phyloP scores from a whole-genome alignment of 1,140 invertebrate species.

The Diprion similis region DNA sequence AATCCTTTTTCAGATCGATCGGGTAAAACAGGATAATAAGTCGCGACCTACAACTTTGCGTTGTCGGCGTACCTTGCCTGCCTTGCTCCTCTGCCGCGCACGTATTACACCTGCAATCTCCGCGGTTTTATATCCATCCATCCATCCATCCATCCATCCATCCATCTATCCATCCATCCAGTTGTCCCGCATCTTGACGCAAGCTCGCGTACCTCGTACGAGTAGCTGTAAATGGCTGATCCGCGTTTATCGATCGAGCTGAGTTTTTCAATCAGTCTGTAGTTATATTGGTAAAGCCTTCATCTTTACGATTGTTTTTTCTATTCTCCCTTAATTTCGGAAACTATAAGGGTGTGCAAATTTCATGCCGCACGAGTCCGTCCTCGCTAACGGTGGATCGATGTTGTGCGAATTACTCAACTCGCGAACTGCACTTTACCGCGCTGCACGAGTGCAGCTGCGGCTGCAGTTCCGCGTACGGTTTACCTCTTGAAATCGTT shows the following conservation, averaged over 20 bases:
- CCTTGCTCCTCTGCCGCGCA: background rate
- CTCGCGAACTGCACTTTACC: background rate
- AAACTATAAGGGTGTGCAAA: background rate
- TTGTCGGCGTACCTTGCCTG: background rate
- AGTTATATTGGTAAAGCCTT: background rate
- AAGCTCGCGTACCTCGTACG: background rate
- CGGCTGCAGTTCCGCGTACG: no score
- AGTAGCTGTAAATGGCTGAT: background rate
- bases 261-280: background rate
- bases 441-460: background rate
- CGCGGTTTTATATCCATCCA: background rate
- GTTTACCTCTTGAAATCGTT: no score
- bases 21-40: slow-evolving; percentile 5
- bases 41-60: background rate
- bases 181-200: background rate
- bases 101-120: background rate
- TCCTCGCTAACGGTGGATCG: background rate
- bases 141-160: background rate
- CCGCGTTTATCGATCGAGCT: background rate
- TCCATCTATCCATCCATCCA: background rate
- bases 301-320: background rate
- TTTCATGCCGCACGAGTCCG: background rate
- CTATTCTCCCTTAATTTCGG: background rate
- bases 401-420: background rate
- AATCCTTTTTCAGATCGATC: background rate